Base-by-base conservation (phyloP, 2,113 vertebrate genomes). In the Gnathonemus echidnorhynchus region DNA sequence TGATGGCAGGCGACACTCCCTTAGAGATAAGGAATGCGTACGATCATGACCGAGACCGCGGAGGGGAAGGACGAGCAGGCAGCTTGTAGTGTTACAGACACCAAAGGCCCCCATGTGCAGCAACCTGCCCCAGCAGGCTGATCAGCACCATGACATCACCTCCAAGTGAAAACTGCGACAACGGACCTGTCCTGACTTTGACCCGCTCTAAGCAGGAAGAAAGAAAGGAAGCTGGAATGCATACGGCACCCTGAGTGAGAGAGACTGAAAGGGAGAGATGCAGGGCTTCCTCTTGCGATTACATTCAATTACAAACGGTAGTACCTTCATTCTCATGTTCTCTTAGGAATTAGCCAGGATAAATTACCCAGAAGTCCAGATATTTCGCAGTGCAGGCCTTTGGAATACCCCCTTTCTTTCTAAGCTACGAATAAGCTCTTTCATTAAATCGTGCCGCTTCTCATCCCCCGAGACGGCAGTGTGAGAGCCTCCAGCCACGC, bases 251-350 rank as follows among this genome's bases (percentile, higher is more conserved):
- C 86, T 87, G 86, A 87, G 86, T 5, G 86, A 87, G 24, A 24
- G 48, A 50, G 39, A 70, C 84, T 62, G 84, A 85, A 87, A 89
- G 89, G 21, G 88, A 1, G 24, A 88, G 42, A 88, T 80, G 39
- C 27, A 19, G 88, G 89, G 53, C 89, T 58, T 50, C 85, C 88
- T 84, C 45, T 74, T 5, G 49, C 48, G 21, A 66, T 94, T 95
- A 95, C 95, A 95, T 94, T 95, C 93, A 83, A 92, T 95, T 94
- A 91, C 93, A 95, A 95, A 95, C 94, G 94, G 91, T 91, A 91
- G 77, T 90, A 91, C 92, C 92, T 92, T 91, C 88, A 77, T 92
- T 91, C 85, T 74, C 58, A 91, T 89, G 90, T 52, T 58, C 90
- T 86, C 89, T 83, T 87, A 87, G n/a, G 90, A 83, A 66, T 90